Base-by-base conservation (phyloP, 2,113 vertebrate species). In the Lanius ludovicianus region DNA sequence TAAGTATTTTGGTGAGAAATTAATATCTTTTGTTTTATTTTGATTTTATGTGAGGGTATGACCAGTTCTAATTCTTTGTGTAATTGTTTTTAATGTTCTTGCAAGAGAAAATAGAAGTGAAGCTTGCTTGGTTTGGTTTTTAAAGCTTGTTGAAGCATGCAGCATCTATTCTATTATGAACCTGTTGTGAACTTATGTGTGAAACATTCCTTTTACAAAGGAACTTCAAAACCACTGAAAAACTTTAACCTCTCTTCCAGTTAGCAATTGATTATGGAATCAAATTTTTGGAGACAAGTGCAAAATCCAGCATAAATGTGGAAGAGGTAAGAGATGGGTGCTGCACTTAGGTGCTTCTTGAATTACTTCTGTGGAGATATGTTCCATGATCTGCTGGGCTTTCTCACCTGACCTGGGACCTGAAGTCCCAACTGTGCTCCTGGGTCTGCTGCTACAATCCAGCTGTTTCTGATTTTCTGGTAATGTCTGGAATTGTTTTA, bases 241-340 rank as follows among this genome's bases (percentile, higher is more conserved):
- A 92, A 49, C 9, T 94, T 90, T 86, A 85, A 93, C 16, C 83
- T 94, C 71, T 97, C 63, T 96, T 97, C 50, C 95, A 99, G 99
- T 97, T 99, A 97, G 99, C 99, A 53, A 99, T 99, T 97, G 99
- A 99, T 98, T 99, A 99, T 64, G 99, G 99, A 84, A 99, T 99
- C 64, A 99, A 99, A 96, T 99, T 99, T 96, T 97, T 99, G 98
- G 99, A 99, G 97, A 99, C 99, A 23, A 99, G 99, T 92, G 99
- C 99, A 88, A 99, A 99, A 98, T 99, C 99, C 75, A 99, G 99
- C 96, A 97, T 99, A 95, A 99, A 99, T 81, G 99, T 99, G 69
- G 99, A 99, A 97, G 99, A 99, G 98, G 99, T 99, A 97, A 98
- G 98, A 79, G 76, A 80, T 33, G 12, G 27, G 15, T 60, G 47